Evolutionary conservation across 2,113 vertebrate species (phyloP).

Genomic region (Dasyprocta punctata): DNA sequence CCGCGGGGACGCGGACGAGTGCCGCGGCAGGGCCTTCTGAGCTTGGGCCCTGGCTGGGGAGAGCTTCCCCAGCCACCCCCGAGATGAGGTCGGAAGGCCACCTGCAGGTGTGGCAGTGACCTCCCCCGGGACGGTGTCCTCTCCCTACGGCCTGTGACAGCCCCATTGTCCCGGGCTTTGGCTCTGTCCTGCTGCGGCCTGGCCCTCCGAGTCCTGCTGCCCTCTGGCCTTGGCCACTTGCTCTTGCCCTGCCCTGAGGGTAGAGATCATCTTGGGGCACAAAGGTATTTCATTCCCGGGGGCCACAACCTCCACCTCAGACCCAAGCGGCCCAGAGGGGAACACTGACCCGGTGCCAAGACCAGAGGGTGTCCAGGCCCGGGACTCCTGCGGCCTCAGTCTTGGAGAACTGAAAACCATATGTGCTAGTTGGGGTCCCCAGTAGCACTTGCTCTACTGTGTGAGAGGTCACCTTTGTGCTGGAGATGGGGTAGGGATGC

Average conservation of each 20-base stretch:
- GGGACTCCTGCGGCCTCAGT: not conserved
- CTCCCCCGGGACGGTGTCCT: not conserved
- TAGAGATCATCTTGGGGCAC: not conserved
- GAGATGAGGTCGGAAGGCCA: not conserved
- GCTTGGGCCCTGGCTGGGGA: not conserved
- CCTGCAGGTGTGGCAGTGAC: not conserved
- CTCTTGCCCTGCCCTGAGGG: not conserved
- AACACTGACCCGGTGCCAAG: fast-evolving
- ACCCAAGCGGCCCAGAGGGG: not conserved
- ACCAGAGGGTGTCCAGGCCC: not conserved
- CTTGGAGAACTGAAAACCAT: not conserved
- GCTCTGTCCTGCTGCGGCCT: not conserved
- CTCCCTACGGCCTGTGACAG: not conserved
- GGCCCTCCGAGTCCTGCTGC: too few relatives aligned
- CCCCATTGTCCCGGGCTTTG: not conserved
- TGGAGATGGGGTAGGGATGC: not conserved
- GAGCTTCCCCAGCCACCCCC: not conserved
- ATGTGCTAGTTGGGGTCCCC: not conserved
- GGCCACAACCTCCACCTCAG: not conserved
- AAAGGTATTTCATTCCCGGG: not conserved
- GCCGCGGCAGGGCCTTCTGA: not conserved
- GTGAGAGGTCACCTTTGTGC: not conserved
- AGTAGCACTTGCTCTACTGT: not conserved
- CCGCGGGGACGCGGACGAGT: not conserved
- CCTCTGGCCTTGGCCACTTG: not conserved